Base-by-base conservation (phyloP, 92 coral and sea anemone species). In the Ricordea florida region DNA sequence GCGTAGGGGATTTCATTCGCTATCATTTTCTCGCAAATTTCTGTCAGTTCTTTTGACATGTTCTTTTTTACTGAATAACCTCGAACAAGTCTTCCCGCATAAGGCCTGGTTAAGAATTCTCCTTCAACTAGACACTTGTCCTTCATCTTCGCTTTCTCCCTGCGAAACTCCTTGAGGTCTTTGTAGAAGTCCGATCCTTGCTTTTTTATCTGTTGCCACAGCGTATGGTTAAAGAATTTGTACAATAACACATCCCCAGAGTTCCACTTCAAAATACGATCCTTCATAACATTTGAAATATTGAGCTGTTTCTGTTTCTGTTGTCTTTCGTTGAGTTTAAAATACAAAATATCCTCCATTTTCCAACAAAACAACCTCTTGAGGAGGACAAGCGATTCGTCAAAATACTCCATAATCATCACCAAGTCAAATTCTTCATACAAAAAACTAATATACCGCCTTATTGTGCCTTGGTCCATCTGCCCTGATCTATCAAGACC, bases 351-450 rank as follows among this genome's bases (percentile, higher is more conserved):
- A 60, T 90, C 89, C 4, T 67, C 43, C 2, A 78, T 57, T 38
- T 81, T 57, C 92, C 92, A 90, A 47, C 96, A 87, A 21, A 90
- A 56, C 36, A 76, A 62, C 13, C 92, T 72, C 45, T 87, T 90
- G 35, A 90, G 58, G n/a, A 90, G 77, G 5, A 90, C 74, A 2
- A 90, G 64, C 5, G 96, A 90, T 49, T 90, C 96, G 36, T 90
- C 96, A 57, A 86, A 90, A 56, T 90, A 69, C 40, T 90, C 96
- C 76, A 87, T 64, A 48, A 90, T 20, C 63, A 90, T 10, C 1
- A 90, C 89, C 56, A 90, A 53, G 48, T 87, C 89, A 34, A 90
- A 90, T 36, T 58, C 85, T 35, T 16, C 36, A n/a, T 86, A 59
- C 23, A 90, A 76, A 10, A 67, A 42, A 3, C 62, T 55, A 20